Conservation (phyloP, 2,888 invertebrate species). For the Aproaerema taeniolella region DNA sequence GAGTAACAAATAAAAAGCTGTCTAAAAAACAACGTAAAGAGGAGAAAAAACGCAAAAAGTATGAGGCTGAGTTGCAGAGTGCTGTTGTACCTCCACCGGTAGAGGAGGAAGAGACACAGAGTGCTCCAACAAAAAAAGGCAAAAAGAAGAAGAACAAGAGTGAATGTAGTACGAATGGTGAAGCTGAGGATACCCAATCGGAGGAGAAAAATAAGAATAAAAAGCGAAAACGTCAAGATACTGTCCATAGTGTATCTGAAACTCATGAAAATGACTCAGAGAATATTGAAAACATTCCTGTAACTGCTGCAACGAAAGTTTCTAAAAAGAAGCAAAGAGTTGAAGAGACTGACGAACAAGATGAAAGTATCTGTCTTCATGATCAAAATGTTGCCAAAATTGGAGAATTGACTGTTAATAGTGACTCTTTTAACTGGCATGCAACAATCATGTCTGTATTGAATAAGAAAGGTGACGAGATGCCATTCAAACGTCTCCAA, state of each 20-base stretch:
- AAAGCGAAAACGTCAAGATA: conserved; percentile 62
- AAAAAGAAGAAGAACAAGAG: conserved; percentile 63
- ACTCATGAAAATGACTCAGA: conserved; percentile 16
- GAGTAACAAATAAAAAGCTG: conserved; percentile 32
- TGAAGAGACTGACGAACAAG: conserved; percentile 43
- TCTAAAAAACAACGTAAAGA: conserved; percentile 68
- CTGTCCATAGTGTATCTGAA: conserved; percentile 42
- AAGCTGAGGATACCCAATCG: conserved; percentile 30
- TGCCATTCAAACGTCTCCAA: conserved; percentile 84
- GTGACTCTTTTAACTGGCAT: conserved; percentile 70
- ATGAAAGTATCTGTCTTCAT: conserved; percentile 58
- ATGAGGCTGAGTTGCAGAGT: conserved; percentile 64
- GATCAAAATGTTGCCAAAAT: conserved; percentile 68
- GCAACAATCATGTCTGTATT: conserved; percentile 67
- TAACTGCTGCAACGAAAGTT: conserved; percentile 35
- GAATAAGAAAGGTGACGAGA: conserved; percentile 76
- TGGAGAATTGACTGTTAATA: conserved; percentile 39
- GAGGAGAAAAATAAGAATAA: conserved; percentile 54
- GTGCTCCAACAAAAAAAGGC: conserved; percentile 44
- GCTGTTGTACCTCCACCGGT: conserved; percentile 40
- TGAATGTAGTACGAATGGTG: conserved; percentile 35
- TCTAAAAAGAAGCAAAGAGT: conserved; percentile 59
- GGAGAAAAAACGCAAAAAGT: conserved; percentile 64
- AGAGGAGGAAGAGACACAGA: conserved; percentile 36
- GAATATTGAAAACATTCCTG: conserved; percentile 29